Evolutionary conservation across 2,797 vertebrate genomes (phyloP).

Genomic region (Centropyge bicolor): DNA sequence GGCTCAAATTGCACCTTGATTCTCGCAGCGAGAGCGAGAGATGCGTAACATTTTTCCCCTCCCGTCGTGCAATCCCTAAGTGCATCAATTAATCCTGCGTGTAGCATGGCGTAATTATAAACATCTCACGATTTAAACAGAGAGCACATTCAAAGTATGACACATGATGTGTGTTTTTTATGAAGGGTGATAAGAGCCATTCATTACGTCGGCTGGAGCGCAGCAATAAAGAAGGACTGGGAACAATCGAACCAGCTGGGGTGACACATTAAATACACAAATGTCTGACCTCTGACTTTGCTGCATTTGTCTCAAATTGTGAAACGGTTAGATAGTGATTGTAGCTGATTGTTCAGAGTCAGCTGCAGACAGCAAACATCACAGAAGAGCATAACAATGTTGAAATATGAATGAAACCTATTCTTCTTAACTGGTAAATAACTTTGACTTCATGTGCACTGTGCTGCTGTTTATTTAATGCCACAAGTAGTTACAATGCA

Average conservation of each 20-base stretch:
- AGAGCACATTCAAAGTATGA: slow-evolving; percentile 13
- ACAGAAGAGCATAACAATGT: neutral
- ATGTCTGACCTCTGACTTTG: slow-evolving; percentile 18
- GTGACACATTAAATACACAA: neutral
- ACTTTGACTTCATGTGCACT: neutral
- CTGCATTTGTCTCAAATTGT: neutral
- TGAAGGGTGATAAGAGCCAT: slow-evolving; percentile 8
- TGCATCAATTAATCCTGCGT: slow-evolving; percentile 39
- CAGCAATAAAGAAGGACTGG: neutral
- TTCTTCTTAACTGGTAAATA: neutral
- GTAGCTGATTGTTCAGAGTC: neutral
- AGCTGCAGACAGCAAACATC: neutral
- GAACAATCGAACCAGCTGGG: slow-evolving; percentile 10
- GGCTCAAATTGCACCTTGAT: slow-evolving; percentile 42
- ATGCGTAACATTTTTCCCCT: slow-evolving; percentile 28
- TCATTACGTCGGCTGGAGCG: slow-evolving; percentile 2
- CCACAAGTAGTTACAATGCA: neutral
- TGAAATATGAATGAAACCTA: neutral
- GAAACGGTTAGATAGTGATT: neutral
- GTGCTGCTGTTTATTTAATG: neutral
- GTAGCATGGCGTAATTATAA: slow-evolving; percentile 18
- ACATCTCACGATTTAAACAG: slow-evolving; percentile 29
- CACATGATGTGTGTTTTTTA: slow-evolving; percentile 15
- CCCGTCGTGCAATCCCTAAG: slow-evolving; percentile 2
- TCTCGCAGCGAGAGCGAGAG: slow-evolving; percentile 19